phyloP scores from a whole-genome alignment of 2,888 invertebrate species.

The Calliopum simillimum region DNA sequence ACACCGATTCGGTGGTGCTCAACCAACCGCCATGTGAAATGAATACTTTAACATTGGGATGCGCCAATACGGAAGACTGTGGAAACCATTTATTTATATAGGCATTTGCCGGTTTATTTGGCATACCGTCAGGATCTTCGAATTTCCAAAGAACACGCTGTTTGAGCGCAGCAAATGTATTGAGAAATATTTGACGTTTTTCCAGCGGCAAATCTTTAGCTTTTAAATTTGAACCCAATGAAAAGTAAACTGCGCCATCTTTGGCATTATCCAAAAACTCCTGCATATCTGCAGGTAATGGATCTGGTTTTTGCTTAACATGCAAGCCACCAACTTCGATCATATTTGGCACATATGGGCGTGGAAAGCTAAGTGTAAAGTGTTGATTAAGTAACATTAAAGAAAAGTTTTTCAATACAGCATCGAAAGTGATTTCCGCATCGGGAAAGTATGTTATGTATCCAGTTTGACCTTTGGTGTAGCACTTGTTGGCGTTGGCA shows the following conservation, averaged over 20 bases:
- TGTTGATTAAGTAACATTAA: constrained; percentile 63
- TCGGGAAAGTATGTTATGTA: too few relatives aligned
- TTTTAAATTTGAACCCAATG: constrained; percentile 66
- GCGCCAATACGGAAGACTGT: constrained; percentile 62
- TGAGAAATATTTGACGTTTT: constrained; percentile 47
- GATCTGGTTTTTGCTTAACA: constrained; percentile 54
- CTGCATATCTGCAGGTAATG: constrained; percentile 60
- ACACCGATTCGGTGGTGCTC: constrained; percentile 64
- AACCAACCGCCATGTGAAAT: constrained; percentile 66
- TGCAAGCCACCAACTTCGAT: constrained; percentile 65
- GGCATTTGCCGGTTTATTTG: constrained; percentile 51
- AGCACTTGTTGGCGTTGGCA: too few relatives aligned
- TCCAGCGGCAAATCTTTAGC: constrained; percentile 54
- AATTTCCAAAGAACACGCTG: constrained; percentile 67
- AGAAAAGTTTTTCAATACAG: constrained; percentile 53
- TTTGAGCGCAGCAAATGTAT: constrained; percentile 51
- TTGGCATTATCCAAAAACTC: constrained; percentile 64
- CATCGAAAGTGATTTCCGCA: constrained; percentile 47
- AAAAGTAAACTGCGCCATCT: constrained; percentile 68
- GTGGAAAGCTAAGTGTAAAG: constrained; percentile 57
- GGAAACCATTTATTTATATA: constrained; percentile 62
- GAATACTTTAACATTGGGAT: constrained; percentile 64
- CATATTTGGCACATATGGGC: constrained; percentile 64
- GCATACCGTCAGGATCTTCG: constrained; percentile 64
- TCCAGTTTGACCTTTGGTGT: too few relatives aligned